Evolutionary conservation across 2,113 vertebrate species (phyloP), one percentile per base, ranked within the genome.

Genomic region (Colaptes auratus): DNA sequence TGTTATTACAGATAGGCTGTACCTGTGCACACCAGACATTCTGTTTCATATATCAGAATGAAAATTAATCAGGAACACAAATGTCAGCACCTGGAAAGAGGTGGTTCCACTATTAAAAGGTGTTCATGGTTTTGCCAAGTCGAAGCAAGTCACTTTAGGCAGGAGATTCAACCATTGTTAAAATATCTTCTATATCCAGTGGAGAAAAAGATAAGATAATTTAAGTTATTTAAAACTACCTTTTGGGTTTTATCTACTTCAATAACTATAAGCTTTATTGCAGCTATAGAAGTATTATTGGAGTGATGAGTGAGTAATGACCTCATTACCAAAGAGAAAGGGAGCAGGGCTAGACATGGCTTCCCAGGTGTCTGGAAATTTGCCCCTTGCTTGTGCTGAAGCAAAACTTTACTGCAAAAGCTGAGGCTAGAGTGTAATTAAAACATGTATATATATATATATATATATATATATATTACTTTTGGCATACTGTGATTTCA

Each of bases 121-220:
- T 76, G 21, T 20, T 84, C 27, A 12, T 44, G n/a, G 4, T 58
- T 66, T 87, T 64, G 7, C 33, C 11, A 55, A 55, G 36, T 70
- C 80, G 70, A 72, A 85, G 23, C 18, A 52, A 24, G 31, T 3
- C 27, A 9, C 8, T 89, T 82, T 24, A 84, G 71, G 14, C 5
- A 19, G 82, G 56, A 93, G 81, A 73, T 60, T 56, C 89, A 82
- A 52, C 28, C 19, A 24, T 28, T 63, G 33, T 58, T 95, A 44
- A 93, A 82, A 53, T 84, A 79, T 74, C 81, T 88, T 71, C 81
- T 83, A 8, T 87, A 76, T 76, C 50, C 48, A 89, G 63, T 80
- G 82, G 92, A 92, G 42, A 67, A 82, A 91, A 88, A 86, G 76
- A 93, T 92, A 94, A 89, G 83, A 63, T 46, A 88, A 90, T 92